Evolutionary conservation across 2,888 invertebrate species (phyloP).

Genomic region (Ditula angustiorana): DNA sequence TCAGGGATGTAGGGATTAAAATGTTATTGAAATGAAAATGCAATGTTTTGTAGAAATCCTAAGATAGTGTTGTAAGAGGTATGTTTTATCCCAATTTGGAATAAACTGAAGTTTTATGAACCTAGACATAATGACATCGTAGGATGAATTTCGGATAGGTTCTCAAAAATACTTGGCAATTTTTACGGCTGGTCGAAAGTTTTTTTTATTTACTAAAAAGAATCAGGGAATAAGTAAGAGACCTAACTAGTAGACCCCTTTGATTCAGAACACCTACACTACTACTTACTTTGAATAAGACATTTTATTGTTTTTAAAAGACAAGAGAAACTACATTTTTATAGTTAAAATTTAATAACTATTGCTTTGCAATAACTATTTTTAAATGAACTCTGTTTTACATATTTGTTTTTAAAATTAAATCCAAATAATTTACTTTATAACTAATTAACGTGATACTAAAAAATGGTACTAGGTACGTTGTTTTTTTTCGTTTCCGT

Average conservation of each 20-base stretch:
- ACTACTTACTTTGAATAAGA: background rate
- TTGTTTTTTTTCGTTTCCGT: background rate
- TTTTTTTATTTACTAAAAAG: too few species aligned
- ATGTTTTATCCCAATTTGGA: too few species aligned
- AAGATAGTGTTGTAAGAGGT: too few species aligned
- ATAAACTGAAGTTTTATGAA: too few species aligned
- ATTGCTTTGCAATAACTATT: too few species aligned
- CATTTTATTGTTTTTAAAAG: slow-evolving; percentile 12
- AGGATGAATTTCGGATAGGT: too few species aligned
- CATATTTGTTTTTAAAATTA: slow-evolving; percentile 6
- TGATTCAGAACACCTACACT: background rate
- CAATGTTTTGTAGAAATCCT: background rate
- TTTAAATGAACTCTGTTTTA: background rate
- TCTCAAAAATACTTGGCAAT: too few species aligned
- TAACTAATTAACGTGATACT: slow-evolving; percentile 8
- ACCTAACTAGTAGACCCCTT: background rate
- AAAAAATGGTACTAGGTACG: slow-evolving; percentile 27
- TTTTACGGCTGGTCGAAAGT: too few species aligned
- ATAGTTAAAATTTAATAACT: background rate
- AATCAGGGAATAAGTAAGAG: background rate
- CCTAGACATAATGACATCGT: too few species aligned
- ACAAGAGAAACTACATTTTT: slow-evolving; percentile 2
- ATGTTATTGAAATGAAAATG: too few species aligned
- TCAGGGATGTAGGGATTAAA: too few species aligned
- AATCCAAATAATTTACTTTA: background rate